Evolutionary conservation across 1,140 invertebrate species (phyloP).

Genomic region (Rhyzopertha dominica): DNA sequence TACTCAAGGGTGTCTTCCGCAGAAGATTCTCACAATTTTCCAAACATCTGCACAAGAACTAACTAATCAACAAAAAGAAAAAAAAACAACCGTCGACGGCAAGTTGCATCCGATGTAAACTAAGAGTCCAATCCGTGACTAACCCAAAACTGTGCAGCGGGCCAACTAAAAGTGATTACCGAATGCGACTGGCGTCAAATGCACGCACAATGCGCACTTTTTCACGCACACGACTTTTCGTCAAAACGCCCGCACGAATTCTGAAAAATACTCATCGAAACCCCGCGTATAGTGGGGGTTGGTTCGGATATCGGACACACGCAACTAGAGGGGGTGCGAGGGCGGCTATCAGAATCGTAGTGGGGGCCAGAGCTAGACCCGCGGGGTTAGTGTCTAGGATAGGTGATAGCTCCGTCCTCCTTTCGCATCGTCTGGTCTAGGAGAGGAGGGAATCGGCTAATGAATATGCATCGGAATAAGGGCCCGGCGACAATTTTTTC

Average conservation of each 20-base stretch:
- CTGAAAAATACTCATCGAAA: constrained; percentile 44
- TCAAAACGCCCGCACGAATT: constrained; percentile 46
- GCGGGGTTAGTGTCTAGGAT: constrained; percentile 27
- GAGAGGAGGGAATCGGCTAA: too few relatives aligned
- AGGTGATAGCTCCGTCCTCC: too few relatives aligned
- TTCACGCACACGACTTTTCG: constrained; percentile 38
- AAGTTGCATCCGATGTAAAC: too few relatives aligned
- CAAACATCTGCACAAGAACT: too few relatives aligned
- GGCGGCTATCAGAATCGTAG: constrained; percentile 27
- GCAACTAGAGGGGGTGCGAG: constrained; percentile 32
- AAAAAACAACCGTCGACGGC: too few relatives aligned
- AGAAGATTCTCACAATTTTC: too few relatives aligned
- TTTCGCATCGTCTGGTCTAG: too few relatives aligned
- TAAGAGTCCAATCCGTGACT: too few relatives aligned
- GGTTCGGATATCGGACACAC: constrained; percentile 29
- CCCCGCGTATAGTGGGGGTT: constrained; percentile 28
- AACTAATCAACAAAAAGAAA: too few relatives aligned
- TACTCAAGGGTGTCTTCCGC: too few relatives aligned
- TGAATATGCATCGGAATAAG: too few relatives aligned
- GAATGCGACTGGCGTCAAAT: constrained; percentile 21
- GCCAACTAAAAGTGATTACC: constrained; percentile 19
- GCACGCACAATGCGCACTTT: constrained; percentile 33
- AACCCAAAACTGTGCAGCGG: constrained; percentile 26
- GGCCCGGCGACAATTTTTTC: too few relatives aligned
- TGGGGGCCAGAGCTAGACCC: constrained; percentile 21